Base-by-base conservation (phyloP, 35 echinoderm and acorn worm species). In the Ophioderma brevispina region DNA sequence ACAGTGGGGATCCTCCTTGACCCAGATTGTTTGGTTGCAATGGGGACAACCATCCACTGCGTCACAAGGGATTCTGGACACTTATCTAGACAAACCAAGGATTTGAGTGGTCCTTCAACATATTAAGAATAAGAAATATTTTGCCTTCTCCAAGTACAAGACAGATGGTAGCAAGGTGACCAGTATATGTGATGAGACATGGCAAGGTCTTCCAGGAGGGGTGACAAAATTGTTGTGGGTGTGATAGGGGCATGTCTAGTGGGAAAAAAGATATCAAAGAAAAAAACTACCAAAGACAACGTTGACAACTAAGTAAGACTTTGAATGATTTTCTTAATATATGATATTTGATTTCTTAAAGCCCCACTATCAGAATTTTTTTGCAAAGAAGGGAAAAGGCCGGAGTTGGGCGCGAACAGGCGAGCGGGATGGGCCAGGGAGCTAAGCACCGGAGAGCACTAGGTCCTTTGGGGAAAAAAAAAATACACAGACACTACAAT, bases 71-170 rank as follows among this genome's bases (percentile, higher is more conserved):
- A 39, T 95, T 91, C 84, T 99, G 97, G 97, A 99, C 97, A 11
- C 40, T 99, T 80, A 78, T 99, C 39, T 99, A 99, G 80, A n/a
- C n/a, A n/a, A 99, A 99, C 82, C 97, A 99, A 91, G 93, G 97
- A 40, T 99, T 95, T 91, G 97, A 99, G 70, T 91, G 93, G 2
- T 91, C 91, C 33, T 82, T 99, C 41, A 95, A 95, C 90, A n/a
- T n/a, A n/a, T n/a, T n/a, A n/a, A n/a, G n/a, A 93, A 93, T 78
- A 95, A 88, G 84, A 99, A 99, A 55, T 99, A 99, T 77, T 99
- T 99, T 93, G 97, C 97, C 15, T 99, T 93, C 50, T 95, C 92
- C 41, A 94, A 91, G 30, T 97, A 93, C 37, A 87, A 36, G 15
- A 32, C 8, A 17, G 55, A n/a, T 37, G 89, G 86, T 11, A 42